Base-by-base conservation (phyloP, 2,113 vertebrate species). In the Indicator maculatus region DNA sequence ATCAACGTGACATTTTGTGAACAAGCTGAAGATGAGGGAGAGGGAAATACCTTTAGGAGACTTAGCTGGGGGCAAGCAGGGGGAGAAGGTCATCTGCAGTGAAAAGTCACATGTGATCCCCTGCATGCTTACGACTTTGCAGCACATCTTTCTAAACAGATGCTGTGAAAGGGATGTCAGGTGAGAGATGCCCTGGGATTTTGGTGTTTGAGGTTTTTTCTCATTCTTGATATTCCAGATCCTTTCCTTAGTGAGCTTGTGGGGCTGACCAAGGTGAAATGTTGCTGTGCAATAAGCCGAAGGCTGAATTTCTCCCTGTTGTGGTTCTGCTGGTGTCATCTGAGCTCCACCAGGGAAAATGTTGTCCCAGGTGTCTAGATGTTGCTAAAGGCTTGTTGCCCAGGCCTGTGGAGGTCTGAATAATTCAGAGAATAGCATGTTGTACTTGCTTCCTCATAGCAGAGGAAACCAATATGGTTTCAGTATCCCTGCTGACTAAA, bases 1-100 rank as follows among this genome's bases (percentile, higher is more conserved):
- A 90, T 94, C 93, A 56, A 50, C 60, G 64, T 84, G 90, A 47
- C 55, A 18, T 95, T 87, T 89, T 85, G 83, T 71, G 88, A 74
- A 85, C 83, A 85, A 90, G 82, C 83, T 78, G 72, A 88, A 80
- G 87, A 66, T 13, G 38, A 81, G 61, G 45, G 79, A 53, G 72
- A 71, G 45, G 50, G 52, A 76, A 61, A 61, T 69, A 47, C 11
- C 9, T 80, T 41, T 44, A 76, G 47, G 77, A 75, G 70, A 11
- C 23, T 50, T 60, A 8, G 39, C 8, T 89, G 59, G 16, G 39
- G 56, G 26, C 17, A 33, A 44, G 33, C 7, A 2, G 16, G 12
- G 52, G 53, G 33, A 93, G 72, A 30, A 85, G 70, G 72, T 93
- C 76, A 50, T 26, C 64, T 50, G 8, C 41, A 3, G 45, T 39